Conservation (phyloP, 2,113 vertebrate species). For the Mormoops blainvillei region DNA sequence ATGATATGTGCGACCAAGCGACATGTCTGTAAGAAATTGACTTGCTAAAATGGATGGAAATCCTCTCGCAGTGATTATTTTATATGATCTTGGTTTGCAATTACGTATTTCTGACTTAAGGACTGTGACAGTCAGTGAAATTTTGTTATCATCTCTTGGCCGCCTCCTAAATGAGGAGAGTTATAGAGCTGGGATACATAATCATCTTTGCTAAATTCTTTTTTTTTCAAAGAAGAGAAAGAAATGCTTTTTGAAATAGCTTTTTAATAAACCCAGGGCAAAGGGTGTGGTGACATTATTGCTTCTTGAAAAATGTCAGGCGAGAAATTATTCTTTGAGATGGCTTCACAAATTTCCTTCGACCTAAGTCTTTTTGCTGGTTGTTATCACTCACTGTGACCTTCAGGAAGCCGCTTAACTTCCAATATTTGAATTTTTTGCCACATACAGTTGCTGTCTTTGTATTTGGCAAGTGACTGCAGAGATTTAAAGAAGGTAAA, state of each 20-base stretch:
- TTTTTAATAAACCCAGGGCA: conserved; percentile 40
- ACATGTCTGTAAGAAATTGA: neutral
- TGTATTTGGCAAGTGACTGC: neutral
- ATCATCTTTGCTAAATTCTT: conserved; percentile 20
- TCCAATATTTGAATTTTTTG: neutral
- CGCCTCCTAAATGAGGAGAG: conserved; percentile 18
- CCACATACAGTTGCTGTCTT: neutral
- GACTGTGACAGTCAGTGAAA: neutral
- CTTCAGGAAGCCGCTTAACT: neutral
- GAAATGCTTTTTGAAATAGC: conserved; percentile 36
- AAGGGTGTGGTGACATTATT: neutral
- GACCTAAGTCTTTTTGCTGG: neutral
- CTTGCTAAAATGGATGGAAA: neutral
- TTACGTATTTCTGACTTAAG: conserved; percentile 25
- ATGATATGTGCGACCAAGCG: neutral
- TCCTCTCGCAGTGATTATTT: neutral
- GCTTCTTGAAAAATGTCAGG: conserved; percentile 32
- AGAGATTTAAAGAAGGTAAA: neutral
- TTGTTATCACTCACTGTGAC: neutral
- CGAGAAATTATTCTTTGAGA: neutral
- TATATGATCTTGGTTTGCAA: neutral
- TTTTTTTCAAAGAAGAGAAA: neutral
- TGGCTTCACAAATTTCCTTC: neutral
- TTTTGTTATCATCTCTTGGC: neutral
- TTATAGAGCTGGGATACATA: neutral